Conservation (phyloP, 2,113 vertebrate species). For the Poeciliopsis retropinna region DNA sequence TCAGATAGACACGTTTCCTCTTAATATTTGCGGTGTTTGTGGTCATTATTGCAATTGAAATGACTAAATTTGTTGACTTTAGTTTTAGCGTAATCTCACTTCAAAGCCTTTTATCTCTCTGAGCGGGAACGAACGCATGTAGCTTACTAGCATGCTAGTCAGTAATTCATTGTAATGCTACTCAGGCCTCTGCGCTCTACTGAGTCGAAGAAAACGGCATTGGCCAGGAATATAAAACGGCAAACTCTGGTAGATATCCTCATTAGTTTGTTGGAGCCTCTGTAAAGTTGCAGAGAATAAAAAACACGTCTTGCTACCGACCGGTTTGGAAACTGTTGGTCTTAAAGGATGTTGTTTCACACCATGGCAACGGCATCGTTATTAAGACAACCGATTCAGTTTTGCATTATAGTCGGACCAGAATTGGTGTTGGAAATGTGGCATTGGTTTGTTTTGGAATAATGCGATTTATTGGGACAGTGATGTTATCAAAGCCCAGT, state of each 20-base stretch:
- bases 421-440: neutral
- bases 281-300: neutral
- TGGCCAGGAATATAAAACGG: neutral
- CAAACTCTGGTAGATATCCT: neutral
- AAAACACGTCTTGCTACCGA: neutral
- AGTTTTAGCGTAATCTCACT: neutral
- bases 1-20: fast-evolving
- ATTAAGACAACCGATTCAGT: neutral
- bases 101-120: neutral
- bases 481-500: neutral
- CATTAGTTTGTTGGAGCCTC: neutral
- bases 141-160: slow-evolving; percentile 34
- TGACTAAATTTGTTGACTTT: neutral
- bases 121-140: neutral
- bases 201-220: too few relatives aligned
- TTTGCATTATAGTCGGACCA: too few relatives aligned
- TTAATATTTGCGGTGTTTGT: fast-evolving
- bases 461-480: neutral
- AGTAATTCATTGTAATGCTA: slow-evolving; percentile 4
- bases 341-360: neutral
- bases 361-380: neutral
- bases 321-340: neutral
- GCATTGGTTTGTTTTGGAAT: neutral
- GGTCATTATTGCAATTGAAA: fast-evolving
- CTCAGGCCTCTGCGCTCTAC: slow-evolving; percentile 41